A percentile compares a stretch with the other conserved stretches of the same genome.
phyloP scores from a whole-genome alignment of 1,140 invertebrate species.

The Drosophila erecta region DNA sequence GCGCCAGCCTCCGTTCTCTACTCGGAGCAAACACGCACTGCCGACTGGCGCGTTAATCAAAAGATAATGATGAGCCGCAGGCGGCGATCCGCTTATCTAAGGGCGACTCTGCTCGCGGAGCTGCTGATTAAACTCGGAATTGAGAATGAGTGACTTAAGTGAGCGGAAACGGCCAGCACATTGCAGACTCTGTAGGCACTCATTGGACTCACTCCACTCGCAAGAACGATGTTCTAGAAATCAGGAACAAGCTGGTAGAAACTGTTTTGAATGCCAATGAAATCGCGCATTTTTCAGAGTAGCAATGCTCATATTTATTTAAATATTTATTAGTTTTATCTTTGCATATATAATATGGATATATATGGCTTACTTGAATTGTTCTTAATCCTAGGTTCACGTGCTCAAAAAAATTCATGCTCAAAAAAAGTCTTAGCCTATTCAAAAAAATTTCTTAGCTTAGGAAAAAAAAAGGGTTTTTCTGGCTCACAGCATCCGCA shows the following conservation, averaged over 20 bases:
- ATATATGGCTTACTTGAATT: constrained; percentile 26
- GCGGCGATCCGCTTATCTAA: constrained; percentile 43
- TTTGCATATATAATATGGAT: constrained; percentile 12
- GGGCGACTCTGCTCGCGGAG: constrained; percentile 29
- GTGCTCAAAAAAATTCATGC: constrained; percentile 78
- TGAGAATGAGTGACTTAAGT: constrained; percentile 38
- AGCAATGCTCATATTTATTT: constrained; percentile 11
- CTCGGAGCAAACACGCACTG: constrained; percentile 42
- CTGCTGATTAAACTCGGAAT: constrained; percentile 48
- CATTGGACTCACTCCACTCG: not conserved
- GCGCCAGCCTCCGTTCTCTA: constrained; percentile 18
- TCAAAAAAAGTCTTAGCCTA: constrained; percentile 69
- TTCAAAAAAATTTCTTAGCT: constrained; percentile 47
- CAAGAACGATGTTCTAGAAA: constrained; percentile 4
- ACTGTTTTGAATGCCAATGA: not conserved
- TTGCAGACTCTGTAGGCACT: not conserved
- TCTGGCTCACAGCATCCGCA: constrained; percentile 46
- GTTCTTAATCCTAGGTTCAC: constrained; percentile 10
- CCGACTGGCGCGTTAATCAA: constrained; percentile 46
- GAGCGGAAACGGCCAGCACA: constrained; percentile 9
- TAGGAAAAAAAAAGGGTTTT: constrained; percentile 32
- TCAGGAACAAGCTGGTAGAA: not conserved
- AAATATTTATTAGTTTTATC: constrained; percentile 9
- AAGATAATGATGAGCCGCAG: constrained; percentile 51
- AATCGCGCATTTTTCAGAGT: not conserved